Evolutionary conservation across 1,140 invertebrate genomes (phyloP).

Genomic region (Zaprionus africanus): DNA sequence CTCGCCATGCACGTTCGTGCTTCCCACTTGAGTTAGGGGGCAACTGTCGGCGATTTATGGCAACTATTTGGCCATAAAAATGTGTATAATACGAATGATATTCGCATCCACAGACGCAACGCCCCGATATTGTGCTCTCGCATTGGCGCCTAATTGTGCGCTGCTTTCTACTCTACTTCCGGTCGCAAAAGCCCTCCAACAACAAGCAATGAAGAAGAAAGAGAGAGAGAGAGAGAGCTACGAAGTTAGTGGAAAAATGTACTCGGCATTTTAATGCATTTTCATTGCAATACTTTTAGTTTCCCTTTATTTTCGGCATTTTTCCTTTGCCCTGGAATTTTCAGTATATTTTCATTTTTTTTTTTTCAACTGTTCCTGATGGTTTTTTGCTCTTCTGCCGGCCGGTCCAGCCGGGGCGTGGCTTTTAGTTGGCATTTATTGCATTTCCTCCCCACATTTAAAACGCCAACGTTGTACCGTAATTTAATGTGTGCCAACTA

Average conservation of each 20-base stretch:
- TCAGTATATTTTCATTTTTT: constrained; percentile 21
- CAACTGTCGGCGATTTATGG: constrained; percentile 60
- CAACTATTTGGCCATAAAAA: constrained; percentile 68
- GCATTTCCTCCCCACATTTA: constrained; percentile 65
- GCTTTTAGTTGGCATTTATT: constrained; percentile 72
- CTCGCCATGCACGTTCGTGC: constrained; percentile 39
- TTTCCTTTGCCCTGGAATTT: constrained; percentile 62
- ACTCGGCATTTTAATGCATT: constrained; percentile 75
- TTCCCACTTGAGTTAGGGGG: constrained; percentile 61
- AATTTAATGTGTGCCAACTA: constrained; percentile 69
- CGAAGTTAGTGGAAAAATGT: constrained; percentile 46
- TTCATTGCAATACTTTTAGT: constrained; percentile 76
- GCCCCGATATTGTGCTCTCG: constrained; percentile 2
- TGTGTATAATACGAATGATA: constrained; percentile 53
- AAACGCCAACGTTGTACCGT: constrained; percentile 46
- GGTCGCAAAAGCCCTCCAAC: not conserved
- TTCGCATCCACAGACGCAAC: constrained; percentile 23
- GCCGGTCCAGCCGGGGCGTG: constrained; percentile 18
- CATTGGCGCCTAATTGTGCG: constrained; percentile 63
- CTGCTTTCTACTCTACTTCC: constrained; percentile 5
- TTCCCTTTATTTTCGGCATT: constrained; percentile 69
- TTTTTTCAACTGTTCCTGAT: constrained; percentile 2
- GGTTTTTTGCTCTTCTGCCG: constrained; percentile 40
- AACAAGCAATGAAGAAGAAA: not conserved
- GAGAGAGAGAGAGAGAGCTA: not conserved